These are phyloP conservation scores for Phaenicophaeus curvirostris DNA, from an alignment of 2,797 vertebrate species.

Conservation along the genomic window DNA sequence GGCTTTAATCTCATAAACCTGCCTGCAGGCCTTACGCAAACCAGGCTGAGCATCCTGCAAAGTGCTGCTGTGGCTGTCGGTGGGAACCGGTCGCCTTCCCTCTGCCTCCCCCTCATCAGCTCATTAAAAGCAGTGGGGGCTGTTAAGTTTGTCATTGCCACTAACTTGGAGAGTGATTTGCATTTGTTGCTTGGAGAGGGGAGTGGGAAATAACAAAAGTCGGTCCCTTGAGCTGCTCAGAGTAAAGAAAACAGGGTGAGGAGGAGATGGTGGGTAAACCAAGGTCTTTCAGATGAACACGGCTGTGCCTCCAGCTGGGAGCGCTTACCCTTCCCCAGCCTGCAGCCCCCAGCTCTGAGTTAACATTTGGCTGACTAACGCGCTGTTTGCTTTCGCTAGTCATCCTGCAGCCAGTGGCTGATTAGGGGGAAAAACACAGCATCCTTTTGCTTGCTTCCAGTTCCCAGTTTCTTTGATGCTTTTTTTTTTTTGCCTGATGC, in stretches of 20 bases:
- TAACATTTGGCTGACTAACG: background rate
- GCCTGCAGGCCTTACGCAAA: constrained; percentile 52
- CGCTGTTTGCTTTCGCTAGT: background rate
- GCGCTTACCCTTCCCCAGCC: background rate
- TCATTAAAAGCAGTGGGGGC: constrained; percentile 14
- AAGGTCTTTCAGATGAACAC: background rate
- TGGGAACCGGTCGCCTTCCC: background rate
- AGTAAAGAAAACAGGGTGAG: background rate
- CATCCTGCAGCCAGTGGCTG: background rate
- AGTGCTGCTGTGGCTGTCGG: background rate
- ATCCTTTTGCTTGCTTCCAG: background rate
- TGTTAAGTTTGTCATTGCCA: background rate
- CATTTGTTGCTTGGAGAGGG: background rate
- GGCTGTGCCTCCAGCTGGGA: background rate
- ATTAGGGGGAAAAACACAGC: background rate
- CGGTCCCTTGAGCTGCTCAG: background rate
- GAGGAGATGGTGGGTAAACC: background rate
- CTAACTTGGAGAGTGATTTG: background rate
- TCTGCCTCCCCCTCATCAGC: background rate
- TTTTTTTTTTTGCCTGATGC: background rate
- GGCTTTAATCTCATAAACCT: constrained; percentile 81
- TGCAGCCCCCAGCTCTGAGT: background rate
- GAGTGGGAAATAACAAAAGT: fast-evolving
- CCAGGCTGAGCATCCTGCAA: constrained; percentile 16
- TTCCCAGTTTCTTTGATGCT: background rate